Evolutionary conservation across 2,888 invertebrate genomes (phyloP).

Genomic region (Phragmatobia fuliginosa): DNA sequence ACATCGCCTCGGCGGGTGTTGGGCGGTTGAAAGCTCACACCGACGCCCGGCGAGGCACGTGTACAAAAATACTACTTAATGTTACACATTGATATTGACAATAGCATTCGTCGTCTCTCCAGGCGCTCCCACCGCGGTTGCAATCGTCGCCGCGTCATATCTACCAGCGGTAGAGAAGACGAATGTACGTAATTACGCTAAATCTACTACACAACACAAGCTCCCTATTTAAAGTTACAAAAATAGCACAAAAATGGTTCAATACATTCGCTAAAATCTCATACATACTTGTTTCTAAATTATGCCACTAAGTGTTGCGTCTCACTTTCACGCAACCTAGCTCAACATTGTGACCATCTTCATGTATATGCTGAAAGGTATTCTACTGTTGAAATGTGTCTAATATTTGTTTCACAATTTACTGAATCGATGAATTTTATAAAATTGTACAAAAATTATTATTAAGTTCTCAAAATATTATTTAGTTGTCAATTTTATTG

Average conservation of each 20-base stretch:
- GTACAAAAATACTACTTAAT: conserved; percentile 76
- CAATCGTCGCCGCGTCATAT: conserved; percentile 5
- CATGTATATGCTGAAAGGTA: conserved; percentile 31
- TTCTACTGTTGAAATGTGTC: conserved; percentile 56
- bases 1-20: conserved; percentile 46
- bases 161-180: conserved; percentile 62
- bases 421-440: conserved; percentile 62
- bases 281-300: conserved; percentile 73
- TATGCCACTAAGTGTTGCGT: conserved; percentile 76
- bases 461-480: conserved; percentile 69
- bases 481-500: conserved; percentile 83
- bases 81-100: conserved; percentile 67
- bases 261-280: conserved; percentile 78
- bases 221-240: conserved; percentile 79
- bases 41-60: conserved; percentile 52
- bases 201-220: conserved; percentile 83
- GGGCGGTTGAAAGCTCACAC: conserved; percentile 38
- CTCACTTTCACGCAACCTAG: conserved; percentile 52
- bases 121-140: conserved; percentile 14
- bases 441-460: conserved; percentile 80
- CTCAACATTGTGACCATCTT: conserved; percentile 44
- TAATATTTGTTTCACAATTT: conserved; percentile 54
- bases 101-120: conserved; percentile 66
- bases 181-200: conserved; percentile 65
- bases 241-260: conserved; percentile 83